phyloP scores from a whole-genome alignment of 1,140 invertebrate species.

The Lordiphosa clarofinis region DNA sequence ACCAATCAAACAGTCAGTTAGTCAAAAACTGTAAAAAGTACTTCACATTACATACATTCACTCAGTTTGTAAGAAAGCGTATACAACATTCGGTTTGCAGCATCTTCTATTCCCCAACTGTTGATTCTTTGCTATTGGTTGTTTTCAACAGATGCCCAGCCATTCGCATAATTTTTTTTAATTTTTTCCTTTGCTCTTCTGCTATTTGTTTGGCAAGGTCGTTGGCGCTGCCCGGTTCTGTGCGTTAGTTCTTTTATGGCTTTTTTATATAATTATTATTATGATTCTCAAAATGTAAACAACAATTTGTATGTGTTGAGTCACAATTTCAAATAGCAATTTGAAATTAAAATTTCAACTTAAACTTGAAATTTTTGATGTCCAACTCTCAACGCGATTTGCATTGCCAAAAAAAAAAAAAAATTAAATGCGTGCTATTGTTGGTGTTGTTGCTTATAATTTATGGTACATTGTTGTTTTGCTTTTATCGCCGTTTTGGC shows the following conservation, averaged over 20 bases:
- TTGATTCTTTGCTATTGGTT: neutral
- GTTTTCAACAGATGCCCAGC: neutral
- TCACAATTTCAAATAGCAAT: constrained; percentile 26
- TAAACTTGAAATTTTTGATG: constrained; percentile 64
- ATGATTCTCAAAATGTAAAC: constrained; percentile 16
- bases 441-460: constrained; percentile 12
- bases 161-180: no score
- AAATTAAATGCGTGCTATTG: constrained; percentile 34
- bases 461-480: constrained; percentile 10
- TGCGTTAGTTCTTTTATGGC: constrained; percentile 4
- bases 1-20: no score
- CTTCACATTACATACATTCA: no score
- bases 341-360: constrained; percentile 16
- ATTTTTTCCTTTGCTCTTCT: neutral
- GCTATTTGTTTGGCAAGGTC: constrained; percentile 24
- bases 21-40: neutral
- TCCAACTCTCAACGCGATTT: constrained; percentile 60
- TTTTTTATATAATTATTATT: constrained; percentile 21
- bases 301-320: constrained; percentile 14
- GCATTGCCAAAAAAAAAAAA: constrained; percentile 60
- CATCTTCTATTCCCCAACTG: neutral
- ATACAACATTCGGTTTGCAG: neutral
- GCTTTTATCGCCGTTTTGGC: constrained; percentile 7
- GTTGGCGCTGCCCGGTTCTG: constrained; percentile 4
- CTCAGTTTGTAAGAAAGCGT: neutral